Percentiles rank a stretch among this genome's conserved stretches.
These are phyloP conservation scores for Gryon sp. DNA, from an alignment of 1,140 invertebrate genomes.

Conservation along the genomic window DNA sequence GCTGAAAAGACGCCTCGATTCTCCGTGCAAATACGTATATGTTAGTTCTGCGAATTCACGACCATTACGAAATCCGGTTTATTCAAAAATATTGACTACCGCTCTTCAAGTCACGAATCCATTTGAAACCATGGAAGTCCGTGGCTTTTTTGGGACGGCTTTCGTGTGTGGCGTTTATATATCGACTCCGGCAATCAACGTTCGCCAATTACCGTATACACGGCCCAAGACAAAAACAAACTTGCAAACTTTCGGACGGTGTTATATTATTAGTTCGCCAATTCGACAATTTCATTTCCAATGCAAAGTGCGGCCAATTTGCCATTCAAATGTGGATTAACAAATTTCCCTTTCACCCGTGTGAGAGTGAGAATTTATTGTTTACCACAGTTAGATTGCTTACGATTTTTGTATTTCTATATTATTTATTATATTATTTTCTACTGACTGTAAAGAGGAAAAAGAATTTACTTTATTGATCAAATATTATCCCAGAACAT, in stretches of 20 bases:
- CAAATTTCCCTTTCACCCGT: conserved; percentile 30
- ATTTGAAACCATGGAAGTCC: conserved; percentile 18
- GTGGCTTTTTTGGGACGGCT: conserved; percentile 31
- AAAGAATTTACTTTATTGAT: too few relatives aligned
- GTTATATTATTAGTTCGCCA: conserved; percentile 33
- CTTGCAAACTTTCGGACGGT: conserved; percentile 13
- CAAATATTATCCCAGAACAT: too few relatives aligned
- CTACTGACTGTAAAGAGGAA: too few relatives aligned
- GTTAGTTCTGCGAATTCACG: conserved; percentile 43
- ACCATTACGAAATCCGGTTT: conserved; percentile 62
- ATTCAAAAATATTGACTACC: conserved; percentile 63
- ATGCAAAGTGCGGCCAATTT: conserved; percentile 53
- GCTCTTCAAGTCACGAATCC: conserved; percentile 58
- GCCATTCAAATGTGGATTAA: conserved; percentile 49
- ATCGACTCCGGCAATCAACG: conserved; percentile 22
- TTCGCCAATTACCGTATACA: conserved; percentile 40
- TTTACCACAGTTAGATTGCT: too few relatives aligned
- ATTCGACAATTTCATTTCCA: conserved; percentile 51
- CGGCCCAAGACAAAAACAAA: conserved; percentile 58
- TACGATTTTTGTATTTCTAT: too few relatives aligned
- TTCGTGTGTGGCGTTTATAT: conserved; percentile 37
- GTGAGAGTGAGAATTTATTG: not conserved
- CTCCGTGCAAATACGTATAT: conserved; percentile 47
- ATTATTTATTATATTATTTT: too few relatives aligned
- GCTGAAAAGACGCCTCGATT: conserved; percentile 40